Evolutionary conservation across 2,113 vertebrate genomes (phyloP).

Genomic region (Rhadina sibilatrix): DNA sequence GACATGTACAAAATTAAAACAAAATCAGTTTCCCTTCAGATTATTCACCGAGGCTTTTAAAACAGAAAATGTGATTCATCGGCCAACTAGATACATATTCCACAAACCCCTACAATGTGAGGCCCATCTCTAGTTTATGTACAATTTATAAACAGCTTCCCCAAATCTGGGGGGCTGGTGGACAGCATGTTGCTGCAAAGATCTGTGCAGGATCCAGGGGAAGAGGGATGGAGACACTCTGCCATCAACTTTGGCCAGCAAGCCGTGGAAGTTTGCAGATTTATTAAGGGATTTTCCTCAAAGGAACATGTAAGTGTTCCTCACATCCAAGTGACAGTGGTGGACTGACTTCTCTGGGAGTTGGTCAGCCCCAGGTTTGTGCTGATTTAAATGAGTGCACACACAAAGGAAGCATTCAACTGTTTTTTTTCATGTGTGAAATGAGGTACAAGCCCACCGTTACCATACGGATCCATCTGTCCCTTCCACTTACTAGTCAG

Average conservation of each 20-base stretch:
- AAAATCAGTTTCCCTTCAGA: background rate
- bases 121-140: background rate
- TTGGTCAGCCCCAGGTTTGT: background rate
- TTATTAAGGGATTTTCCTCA: background rate
- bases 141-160: background rate
- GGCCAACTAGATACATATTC: background rate
- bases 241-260: background rate
- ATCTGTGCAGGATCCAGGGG: background rate
- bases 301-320: background rate
- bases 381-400: background rate
- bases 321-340: background rate
- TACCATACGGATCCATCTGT: background rate
- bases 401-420: background rate
- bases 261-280: background rate
- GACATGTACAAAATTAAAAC: background rate
- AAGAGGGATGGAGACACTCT: background rate
- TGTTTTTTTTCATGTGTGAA: background rate
- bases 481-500: background rate
- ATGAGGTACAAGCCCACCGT: background rate
- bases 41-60: background rate
- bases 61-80: background rate
- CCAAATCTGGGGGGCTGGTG: background rate
- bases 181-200: background rate
- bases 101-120: background rate
- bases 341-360: background rate